These are phyloP conservation scores for Passer domesticus DNA, from an alignment of 2,113 vertebrate species.

Conservation along the genomic window DNA sequence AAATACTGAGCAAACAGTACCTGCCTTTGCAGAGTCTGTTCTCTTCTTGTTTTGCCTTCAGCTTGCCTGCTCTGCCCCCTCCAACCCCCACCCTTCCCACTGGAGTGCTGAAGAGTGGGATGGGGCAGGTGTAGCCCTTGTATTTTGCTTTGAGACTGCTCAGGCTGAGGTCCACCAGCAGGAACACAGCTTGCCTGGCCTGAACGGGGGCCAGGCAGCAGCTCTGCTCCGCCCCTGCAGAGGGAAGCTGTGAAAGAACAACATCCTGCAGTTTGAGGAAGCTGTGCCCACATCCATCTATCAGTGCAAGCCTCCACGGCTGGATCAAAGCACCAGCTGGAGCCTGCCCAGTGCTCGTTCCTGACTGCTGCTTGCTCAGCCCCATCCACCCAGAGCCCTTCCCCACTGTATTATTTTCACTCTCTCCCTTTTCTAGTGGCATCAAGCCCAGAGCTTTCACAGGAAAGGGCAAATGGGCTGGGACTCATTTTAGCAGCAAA, in stretches of 20 bases:
- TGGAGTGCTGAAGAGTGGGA: background rate
- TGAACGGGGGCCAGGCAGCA: background rate
- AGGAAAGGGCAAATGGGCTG: slow-evolving; percentile 20
- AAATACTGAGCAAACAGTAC: background rate
- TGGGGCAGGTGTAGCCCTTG: background rate
- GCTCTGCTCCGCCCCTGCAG: background rate
- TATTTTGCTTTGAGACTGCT: background rate
- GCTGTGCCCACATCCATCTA: background rate
- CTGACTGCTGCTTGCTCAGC: background rate
- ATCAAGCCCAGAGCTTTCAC: slow-evolving; percentile 22
- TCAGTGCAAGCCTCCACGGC: background rate
- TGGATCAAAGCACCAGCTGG: slow-evolving; percentile 22
- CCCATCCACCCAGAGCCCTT: background rate
- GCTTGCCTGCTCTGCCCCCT: background rate
- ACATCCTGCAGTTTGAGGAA: background rate
- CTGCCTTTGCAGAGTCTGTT: background rate
- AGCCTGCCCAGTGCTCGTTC: background rate
- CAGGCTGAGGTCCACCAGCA: background rate
- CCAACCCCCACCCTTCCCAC: background rate
- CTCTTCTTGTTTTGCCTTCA: background rate
- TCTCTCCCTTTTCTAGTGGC: background rate
- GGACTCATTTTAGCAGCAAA: slow-evolving; percentile 47
- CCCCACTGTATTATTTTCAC: slow-evolving; percentile 10
- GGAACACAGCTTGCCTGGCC: background rate
- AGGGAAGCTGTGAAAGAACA: background rate